Conservation (phyloP, 2,113 vertebrate species). For the Salminus brasiliensis region DNA sequence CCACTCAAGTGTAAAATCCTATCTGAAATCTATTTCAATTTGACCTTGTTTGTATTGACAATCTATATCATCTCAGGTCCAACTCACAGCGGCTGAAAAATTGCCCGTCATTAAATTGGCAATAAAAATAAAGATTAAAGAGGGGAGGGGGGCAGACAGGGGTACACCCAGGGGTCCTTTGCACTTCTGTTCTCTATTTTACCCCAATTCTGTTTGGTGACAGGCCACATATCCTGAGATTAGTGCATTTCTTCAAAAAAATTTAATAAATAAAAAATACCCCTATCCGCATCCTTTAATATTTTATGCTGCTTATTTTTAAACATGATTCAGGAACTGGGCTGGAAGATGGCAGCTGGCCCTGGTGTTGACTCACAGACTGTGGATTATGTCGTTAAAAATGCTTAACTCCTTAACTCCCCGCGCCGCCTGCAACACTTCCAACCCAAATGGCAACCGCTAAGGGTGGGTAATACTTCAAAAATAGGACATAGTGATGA, state of each 20-base stretch:
- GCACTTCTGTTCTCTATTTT: slow-evolving; percentile 23
- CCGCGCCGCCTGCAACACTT: neutral
- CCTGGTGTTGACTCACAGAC: slow-evolving; percentile 3
- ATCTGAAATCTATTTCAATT: slow-evolving; percentile 56
- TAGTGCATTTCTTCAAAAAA: neutral
- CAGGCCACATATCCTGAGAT: neutral
- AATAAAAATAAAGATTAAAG: slow-evolving; percentile 60
- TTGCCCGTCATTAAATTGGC: slow-evolving; percentile 47
- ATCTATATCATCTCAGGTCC: slow-evolving; percentile 54
- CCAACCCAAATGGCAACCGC: neutral
- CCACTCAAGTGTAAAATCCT: slow-evolving; percentile 41
- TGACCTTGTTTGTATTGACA: slow-evolving; percentile 62
- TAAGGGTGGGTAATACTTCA: no score
- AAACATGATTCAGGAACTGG: slow-evolving; percentile 49
- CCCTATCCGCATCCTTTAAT: slow-evolving; percentile 46
- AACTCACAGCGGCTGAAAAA: slow-evolving; percentile 52
- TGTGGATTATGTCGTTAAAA: neutral
- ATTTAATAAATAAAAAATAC: no score
- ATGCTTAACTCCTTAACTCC: neutral
- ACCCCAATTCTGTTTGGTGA: neutral
- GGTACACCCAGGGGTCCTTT: no score
- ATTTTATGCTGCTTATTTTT: slow-evolving; percentile 55
- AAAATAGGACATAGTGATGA: no score
- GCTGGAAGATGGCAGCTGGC: slow-evolving; percentile 15
- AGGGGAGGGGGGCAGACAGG: no score